These are phyloP conservation scores for Australoheros scitulus DNA, from an alignment of 2,113 vertebrate genomes.

Conservation along the genomic window DNA sequence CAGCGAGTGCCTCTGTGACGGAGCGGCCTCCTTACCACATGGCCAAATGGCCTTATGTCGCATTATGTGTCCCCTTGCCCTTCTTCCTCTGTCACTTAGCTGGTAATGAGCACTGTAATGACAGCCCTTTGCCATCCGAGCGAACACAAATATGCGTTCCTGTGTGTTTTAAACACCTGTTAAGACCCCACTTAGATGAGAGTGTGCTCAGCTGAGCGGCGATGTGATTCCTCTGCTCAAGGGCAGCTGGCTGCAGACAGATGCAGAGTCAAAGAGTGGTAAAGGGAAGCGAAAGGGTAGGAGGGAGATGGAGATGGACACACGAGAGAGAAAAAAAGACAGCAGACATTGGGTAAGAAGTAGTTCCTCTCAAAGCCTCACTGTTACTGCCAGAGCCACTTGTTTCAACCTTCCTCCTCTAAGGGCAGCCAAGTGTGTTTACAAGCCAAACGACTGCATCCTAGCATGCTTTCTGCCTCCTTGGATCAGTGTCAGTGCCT, in stretches of 20 bases:
- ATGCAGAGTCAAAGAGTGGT: neutral
- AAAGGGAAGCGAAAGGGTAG: neutral
- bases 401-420: conserved; percentile 53
- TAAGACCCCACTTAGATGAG: conserved; percentile 56
- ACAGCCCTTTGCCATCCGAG: conserved; percentile 46
- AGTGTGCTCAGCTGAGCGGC: conserved; percentile 18
- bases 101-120: conserved; percentile 54
- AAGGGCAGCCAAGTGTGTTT: conserved; percentile 72
- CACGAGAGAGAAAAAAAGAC: neutral
- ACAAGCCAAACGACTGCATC: conserved; percentile 59
- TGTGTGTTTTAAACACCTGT: conserved; percentile 67
- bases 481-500: conserved; percentile 66
- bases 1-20: conserved; percentile 12
- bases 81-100: conserved; percentile 49
- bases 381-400: conserved; percentile 57
- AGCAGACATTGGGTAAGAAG: neutral
- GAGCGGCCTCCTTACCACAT: conserved; percentile 25
- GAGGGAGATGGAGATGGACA: conserved; percentile 3
- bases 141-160: conserved; percentile 56
- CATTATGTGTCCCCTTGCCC: conserved; percentile 41
- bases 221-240: conserved; percentile 19
- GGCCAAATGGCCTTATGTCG: conserved; percentile 55
- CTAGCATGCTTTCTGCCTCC: conserved; percentile 66
- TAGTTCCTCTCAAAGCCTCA: conserved; percentile 17
- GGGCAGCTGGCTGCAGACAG: conserved; percentile 10